Evolutionary conservation across 2,797 vertebrate genomes (phyloP), one percentile per base, ranked within the genome.

Genomic region (Gadopsis bispinosus): DNA sequence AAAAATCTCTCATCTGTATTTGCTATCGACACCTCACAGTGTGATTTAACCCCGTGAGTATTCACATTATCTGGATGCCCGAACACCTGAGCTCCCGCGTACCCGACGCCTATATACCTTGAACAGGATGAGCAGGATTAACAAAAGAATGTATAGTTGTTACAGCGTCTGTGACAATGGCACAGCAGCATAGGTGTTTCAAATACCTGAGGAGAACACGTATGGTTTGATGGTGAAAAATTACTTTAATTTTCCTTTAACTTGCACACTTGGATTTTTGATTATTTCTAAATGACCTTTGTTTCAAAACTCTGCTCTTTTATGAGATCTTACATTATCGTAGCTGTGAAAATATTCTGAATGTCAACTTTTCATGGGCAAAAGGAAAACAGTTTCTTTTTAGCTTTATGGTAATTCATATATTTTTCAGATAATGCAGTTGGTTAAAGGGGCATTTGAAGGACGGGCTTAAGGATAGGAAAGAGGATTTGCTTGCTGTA

Each of bases 21-120:
- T 35, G n/a, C 9, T 41, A 19, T 11, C 2, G 2, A 58, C 31
- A 20, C n/a, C 35, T 41, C 20, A 19, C 13, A 33, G 10, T 5
- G 20, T 22, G 20, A 22, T 41, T 22, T 61, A 26, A 26, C 35
- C n/a, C 7, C 22, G 12, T 41, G 13, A 39, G 11, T 20, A 4
- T 33, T 22, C 20, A 41, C 59, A 10, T 29, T 39, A 6, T 22
- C 6, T 1, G 19, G 7, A 45, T 6, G 22, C n/a, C 35, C 1
- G 39, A 11, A 8, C 26, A 33, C 26, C 1, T 10, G 4, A 19
- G 9, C 4, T 4, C 22, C 9, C 8, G 33, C 5, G 20, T 7
- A 2, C 11, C 1, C 11, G 20, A 4, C 1, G 11, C 16, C 13
- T 5, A 5, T 9, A 1, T 20, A 1, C 26, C 41, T 47, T 8